Conservation (phyloP, 2,888 invertebrate species). For the Orthosia gracilis region DNA sequence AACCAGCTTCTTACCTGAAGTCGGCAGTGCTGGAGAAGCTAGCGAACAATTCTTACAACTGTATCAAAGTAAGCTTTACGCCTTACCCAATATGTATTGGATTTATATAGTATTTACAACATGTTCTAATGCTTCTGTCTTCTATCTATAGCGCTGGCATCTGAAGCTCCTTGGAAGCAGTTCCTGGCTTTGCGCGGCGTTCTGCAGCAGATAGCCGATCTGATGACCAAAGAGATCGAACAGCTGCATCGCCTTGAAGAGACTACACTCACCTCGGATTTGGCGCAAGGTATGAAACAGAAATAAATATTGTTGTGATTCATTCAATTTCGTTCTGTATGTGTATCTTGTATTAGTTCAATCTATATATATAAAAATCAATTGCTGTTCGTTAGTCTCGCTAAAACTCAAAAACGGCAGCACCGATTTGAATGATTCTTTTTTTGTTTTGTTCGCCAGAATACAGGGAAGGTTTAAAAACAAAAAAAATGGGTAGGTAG, state of each 20-base stretch:
- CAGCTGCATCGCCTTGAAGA: constrained; percentile 97
- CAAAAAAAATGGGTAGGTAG: no score
- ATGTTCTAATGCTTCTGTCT: neutral
- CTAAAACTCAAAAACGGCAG: no score
- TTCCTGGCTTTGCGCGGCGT: constrained; percentile 97
- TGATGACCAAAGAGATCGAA: constrained; percentile 97
- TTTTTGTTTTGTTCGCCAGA: no score
- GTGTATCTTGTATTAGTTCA: neutral
- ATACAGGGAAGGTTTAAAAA: no score
- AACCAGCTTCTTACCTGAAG: constrained; percentile 96
- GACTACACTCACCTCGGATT: constrained; percentile 97
- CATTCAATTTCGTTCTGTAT: neutral
- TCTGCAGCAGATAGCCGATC: constrained; percentile 95
- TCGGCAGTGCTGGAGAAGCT: constrained; percentile 97
- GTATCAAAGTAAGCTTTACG: constrained; percentile 92
- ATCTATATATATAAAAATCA: no score
- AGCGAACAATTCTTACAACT: constrained; percentile 97
- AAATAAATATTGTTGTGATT: neutral
- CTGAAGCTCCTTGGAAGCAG: constrained; percentile 97
- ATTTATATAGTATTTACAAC: neutral
- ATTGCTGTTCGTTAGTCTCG: no score
- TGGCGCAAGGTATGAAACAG: constrained; percentile 94
- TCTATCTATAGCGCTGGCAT: constrained; percentile 91
- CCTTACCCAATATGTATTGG: no score
- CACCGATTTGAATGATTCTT: no score